A percentile compares a stretch with the other conserved stretches of the same genome.
phyloP scores from a whole-genome alignment of 1,140 invertebrate species.

The Ptiloglossa arizonensis region DNA sequence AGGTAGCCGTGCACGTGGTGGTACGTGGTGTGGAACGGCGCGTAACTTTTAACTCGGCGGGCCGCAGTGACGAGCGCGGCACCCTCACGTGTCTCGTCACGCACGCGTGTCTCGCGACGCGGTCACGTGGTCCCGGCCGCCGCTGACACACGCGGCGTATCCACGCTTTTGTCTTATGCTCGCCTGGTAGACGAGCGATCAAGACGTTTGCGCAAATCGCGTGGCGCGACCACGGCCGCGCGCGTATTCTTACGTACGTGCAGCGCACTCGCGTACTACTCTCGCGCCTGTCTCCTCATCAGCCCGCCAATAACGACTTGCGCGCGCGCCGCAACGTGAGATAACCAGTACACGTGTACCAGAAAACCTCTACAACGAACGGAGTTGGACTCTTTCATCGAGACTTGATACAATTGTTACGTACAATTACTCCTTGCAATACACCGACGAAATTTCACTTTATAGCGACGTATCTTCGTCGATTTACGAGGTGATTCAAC shows the following conservation, averaged over 20 bases:
- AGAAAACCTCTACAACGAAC: too few species aligned
- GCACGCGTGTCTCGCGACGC: constrained; percentile 37
- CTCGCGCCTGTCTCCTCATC: not conserved
- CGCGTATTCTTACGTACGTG: constrained; percentile 42
- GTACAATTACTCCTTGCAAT: too few species aligned
- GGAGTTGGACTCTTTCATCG: too few species aligned
- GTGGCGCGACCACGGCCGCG: constrained; percentile 56
- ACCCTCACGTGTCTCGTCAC: constrained; percentile 36
- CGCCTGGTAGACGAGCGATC: constrained; percentile 67
- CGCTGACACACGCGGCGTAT: not conserved
- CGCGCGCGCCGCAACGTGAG: not conserved
- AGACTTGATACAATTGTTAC: too few species aligned
- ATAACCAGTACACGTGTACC: too few species aligned
- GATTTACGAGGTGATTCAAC: too few species aligned
- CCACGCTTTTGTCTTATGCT: constrained; percentile 46
- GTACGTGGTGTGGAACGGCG: constrained; percentile 10
- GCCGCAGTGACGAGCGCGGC: constrained; percentile 17
- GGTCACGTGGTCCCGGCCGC: constrained; percentile 15
- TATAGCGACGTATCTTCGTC: too few species aligned
- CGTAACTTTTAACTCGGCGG: not conserved
- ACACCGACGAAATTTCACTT: too few species aligned
- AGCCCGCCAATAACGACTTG: not conserved
- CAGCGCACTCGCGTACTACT: constrained; percentile 1
- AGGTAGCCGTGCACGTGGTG: constrained; percentile 6
- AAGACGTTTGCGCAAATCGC: constrained; percentile 74